Conservation (phyloP, 2,888 invertebrate genomes). For the Hyalella azteca region DNA sequence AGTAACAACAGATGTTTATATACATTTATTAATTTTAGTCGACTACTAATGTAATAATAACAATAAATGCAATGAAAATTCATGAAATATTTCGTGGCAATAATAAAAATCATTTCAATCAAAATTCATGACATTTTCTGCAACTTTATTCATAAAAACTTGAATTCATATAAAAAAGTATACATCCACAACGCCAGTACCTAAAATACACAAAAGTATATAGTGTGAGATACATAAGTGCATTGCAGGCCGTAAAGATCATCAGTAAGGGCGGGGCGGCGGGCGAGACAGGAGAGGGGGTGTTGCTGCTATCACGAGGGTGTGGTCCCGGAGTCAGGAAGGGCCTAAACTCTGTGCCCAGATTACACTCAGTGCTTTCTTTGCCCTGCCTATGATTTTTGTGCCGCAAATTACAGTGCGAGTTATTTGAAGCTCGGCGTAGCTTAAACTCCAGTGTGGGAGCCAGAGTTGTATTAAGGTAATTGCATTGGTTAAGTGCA, state of each 20-base stretch:
- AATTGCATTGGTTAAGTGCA: not conserved
- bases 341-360: not conserved
- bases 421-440: not conserved
- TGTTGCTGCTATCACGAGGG: not conserved
- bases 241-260: not conserved
- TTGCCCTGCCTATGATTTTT: constrained; percentile 5
- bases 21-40: too few species aligned
- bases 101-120: too few species aligned
- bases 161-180: too few species aligned
- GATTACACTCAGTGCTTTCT: not conserved
- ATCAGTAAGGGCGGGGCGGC: not conserved
- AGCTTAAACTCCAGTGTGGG: not conserved
- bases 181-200: not conserved
- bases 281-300: not conserved
- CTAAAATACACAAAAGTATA: not conserved
- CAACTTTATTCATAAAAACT: too few species aligned
- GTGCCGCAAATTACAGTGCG: not conserved
- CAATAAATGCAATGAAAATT: too few species aligned
- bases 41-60: too few species aligned
- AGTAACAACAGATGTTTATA: too few species aligned
- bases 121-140: too few species aligned
- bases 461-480: not conserved
- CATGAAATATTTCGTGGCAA: too few species aligned
- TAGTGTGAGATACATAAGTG: not conserved
- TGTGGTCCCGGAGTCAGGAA: constrained; percentile 8